phyloP scores from a whole-genome alignment of 2,797 vertebrate species.

The Harpagifer antarcticus region DNA sequence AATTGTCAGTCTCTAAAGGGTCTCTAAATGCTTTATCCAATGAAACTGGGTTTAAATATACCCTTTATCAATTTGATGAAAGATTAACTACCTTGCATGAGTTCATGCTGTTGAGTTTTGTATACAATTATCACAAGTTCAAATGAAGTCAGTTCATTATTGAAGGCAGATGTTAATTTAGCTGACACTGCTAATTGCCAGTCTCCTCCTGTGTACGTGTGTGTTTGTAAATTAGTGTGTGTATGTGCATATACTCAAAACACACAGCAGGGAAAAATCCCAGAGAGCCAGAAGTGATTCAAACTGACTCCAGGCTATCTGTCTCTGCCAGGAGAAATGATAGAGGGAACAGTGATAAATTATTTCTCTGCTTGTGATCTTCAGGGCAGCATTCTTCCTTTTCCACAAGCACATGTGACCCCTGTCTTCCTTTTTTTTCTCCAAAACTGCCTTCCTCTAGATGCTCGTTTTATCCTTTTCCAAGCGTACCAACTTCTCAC shows the following conservation, averaged over 20 bases:
- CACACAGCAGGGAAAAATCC: conserved; percentile 46
- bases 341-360: conserved; percentile 76
- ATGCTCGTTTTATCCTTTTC: conserved; percentile 72
- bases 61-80: conserved; percentile 49
- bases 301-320: conserved; percentile 74
- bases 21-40: conserved; percentile 40
- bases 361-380: conserved; percentile 81
- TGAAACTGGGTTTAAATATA: conserved; percentile 53
- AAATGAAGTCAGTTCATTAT: conserved; percentile 67
- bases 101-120: conserved; percentile 50
- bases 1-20: conserved; percentile 43
- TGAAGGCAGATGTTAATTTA: conserved; percentile 68
- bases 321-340: conserved; percentile 79
- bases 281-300: conserved; percentile 70
- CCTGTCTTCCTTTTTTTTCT: conserved; percentile 68
- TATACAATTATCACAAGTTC: conserved; percentile 62
- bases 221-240: conserved; percentile 24
- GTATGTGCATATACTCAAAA: conserved; percentile 46
- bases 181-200: conserved; percentile 68
- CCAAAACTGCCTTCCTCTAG: conserved; percentile 61
- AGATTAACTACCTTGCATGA: conserved; percentile 60
- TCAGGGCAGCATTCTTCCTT: conserved; percentile 71
- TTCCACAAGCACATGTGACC: conserved; percentile 79
- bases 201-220: conserved; percentile 33
- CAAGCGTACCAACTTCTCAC: conserved; percentile 67